Base-by-base conservation (phyloP, 1,140 invertebrate genomes). In the Bombus confusus region DNA sequence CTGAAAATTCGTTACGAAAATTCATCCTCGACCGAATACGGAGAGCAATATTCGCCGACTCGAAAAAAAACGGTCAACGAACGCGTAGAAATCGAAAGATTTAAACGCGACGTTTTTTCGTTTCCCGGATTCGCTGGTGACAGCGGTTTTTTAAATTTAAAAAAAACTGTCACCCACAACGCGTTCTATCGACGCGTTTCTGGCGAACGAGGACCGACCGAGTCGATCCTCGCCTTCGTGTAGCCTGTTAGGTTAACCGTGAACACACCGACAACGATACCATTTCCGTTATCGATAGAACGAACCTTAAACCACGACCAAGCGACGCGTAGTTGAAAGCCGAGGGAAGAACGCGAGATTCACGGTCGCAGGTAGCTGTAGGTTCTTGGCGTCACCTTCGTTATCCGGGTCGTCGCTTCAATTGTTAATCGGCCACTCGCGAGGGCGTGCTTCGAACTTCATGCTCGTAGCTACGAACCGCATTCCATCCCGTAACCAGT, bases 391-490 rank as follows among this genome's bases (percentile, higher is more conserved):
- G 64, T 69, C 22, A 68, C 9, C 31, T 22, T n/a, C 41, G 47
- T 80, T 83, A 62, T 75, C 43, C 62, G 59, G 69, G 39, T 79
- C 59, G 76, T 64, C 79, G 68, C 73, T 83, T 88, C 87, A 80
- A 89, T 88, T 78, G 83, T 85, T 80, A 80, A 88, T 88, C 71
- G 64, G 18, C n/a, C 66, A 47, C 66, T 81, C 59, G 74, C 68
- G 62, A 75, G 64, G 39, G 80, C 59, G 78, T 83, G 37, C n/a
- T 47, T n/a, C 57, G 81, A 79, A 59, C 75, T 57, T 78, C 77
- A 31, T 68, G 39, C 34, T 72, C 69, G 64, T 72, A 37, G 71
- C 59, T 28, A 34, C 31, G 69, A 77, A 76, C 68, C 87, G 39
- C 87, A 52, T 75, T 52, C 83, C 74, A 41, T 78, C 37, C 43